Evolutionary conservation across 2,797 vertebrate genomes (phyloP), one percentile per base, ranked within the genome.

Genomic region (Coccyzus lansbergi): DNA sequence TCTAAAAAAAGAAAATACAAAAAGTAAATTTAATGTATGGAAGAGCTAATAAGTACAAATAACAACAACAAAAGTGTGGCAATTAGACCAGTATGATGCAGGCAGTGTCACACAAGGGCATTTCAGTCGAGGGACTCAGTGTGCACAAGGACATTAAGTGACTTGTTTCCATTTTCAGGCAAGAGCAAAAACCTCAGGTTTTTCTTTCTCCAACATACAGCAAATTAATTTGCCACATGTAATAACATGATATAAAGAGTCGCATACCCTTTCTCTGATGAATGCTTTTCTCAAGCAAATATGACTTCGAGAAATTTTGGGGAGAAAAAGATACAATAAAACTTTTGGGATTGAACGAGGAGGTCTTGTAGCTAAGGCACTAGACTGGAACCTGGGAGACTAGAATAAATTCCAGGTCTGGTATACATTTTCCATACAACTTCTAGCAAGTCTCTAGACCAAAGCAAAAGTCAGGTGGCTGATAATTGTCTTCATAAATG

Each of bases 81-180:
- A 96, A 83, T 96, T 96, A 96, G 87, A 48, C 44, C 49, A 74
- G 83, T 65, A 48, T 83, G 93, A 89, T 18, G 68, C 95, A 92
- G 91, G 95, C 93, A 85, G 79, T 52, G 89, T 76, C 79, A 62
- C 76, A 68, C 36, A 83, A 93, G 75, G 79, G 84, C 36, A 44
- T 83, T 68, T 94, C 91, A 71, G 76, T 46, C 62, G 63, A 93
- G 62, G 90, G 68, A 56, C 44, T 88, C 58, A 82, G 70, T 38
- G 64, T 91, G 72, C 52, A 42, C 51, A 62, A 68, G 77, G 79
- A 86, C 68, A 44, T 86, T 75, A 77, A 79, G 69, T 38, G 67
- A 87, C 48, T 83, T 91, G 67, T 46, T 74, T 94, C 83, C 5
- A 12, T 67, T 91, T 95, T 84, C 79, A 95, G 77, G 36, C 36